Base-by-base conservation (phyloP, 2,113 vertebrate species). In the Siniperca chuatsi region DNA sequence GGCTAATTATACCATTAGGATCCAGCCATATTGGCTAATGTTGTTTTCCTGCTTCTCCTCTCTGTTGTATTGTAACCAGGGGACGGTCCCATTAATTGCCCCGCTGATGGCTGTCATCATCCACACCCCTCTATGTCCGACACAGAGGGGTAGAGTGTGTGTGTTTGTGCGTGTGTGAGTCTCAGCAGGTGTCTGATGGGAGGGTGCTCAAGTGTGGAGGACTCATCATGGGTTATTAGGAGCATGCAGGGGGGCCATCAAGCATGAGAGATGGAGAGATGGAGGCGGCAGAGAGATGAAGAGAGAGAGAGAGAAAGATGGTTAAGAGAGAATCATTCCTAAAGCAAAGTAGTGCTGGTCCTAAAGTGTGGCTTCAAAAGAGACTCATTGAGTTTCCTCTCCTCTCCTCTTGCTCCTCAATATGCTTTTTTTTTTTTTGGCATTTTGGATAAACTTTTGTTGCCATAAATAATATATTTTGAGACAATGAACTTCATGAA, bases 161-260 rank as follows among this genome's bases (percentile, higher is more conserved):
- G 50, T 83, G 77, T n/a, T 21, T 71, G 75, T 60, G 72, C 46
- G 46, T 73, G 29, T 69, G 50, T 69, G 66, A 10, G 69, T 93
- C 92, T 83, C 94, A 89, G 93, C 69, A 85, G 94, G 94, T 89
- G 91, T 93, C 94, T 96, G 95, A 95, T 96, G 93, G 91, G 91
- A 93, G 94, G 90, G 92, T 95, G 93, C 93, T 95, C 94, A 93
- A 92, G 94, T 96, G 95, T 95, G 92, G 93, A 95, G 93, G 93
- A 95, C 93, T 95, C 94, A 96, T 95, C 95, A 95, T 95, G 93
- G 91, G 90, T 94, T 96, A 95, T 96, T 95, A 96, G 92, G 92
- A 93, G 90, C 87, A 78, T 91, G 92, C 91, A 93, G 95, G 90
- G 92, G 92, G 89, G 71, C 87, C 82, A 90, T 89, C 85, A 91